Percentiles rank a stretch among this genome's conserved stretches.
These are phyloP conservation scores for Mythimna pallens DNA, from an alignment of 2,888 invertebrate species.

Conservation along the genomic window DNA sequence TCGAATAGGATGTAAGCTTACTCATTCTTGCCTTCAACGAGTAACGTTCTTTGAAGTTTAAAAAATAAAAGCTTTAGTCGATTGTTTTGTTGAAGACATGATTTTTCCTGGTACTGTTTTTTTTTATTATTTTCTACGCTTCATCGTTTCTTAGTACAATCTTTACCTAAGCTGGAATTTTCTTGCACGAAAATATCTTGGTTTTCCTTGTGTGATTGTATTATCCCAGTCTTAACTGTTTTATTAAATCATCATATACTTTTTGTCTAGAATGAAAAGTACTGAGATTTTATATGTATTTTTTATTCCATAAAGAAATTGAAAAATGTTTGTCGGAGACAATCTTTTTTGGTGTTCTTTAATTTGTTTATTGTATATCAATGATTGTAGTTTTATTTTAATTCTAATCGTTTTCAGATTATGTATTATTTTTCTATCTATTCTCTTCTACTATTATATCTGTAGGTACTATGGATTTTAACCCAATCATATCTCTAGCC, in stretches of 20 bases:
- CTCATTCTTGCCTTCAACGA: conserved; percentile 73
- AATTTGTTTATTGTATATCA: too few relatives aligned
- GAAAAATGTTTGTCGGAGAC: too few relatives aligned
- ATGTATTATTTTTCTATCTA: too few relatives aligned
- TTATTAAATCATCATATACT: background rate
- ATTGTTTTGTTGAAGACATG: conserved; percentile 11
- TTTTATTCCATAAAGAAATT: too few relatives aligned
- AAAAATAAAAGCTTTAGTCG: conserved; percentile 30
- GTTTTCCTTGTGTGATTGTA: conserved; percentile 15
- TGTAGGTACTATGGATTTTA: too few relatives aligned
- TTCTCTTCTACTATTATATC: too few relatives aligned
- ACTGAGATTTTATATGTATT: too few relatives aligned
- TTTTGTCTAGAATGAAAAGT: background rate
- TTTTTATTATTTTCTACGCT: conserved; percentile 10
- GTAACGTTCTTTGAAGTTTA: conserved; percentile 62
- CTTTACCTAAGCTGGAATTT: conserved; percentile 4
- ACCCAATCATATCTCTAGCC: background rate
- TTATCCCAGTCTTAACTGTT: background rate
- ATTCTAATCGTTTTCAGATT: too few relatives aligned
- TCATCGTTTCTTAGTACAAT: conserved; percentile 19
- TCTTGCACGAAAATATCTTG: background rate
- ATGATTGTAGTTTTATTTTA: too few relatives aligned
- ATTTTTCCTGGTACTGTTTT: conserved; percentile 34
- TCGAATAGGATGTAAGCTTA: conserved; percentile 73
- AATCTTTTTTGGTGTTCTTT: too few relatives aligned